A percentile compares a stretch with the other conserved stretches of the same genome.
Evolutionary conservation across 2,113 vertebrate species (phyloP).

Genomic region (Tenrec ecaudatus): DNA sequence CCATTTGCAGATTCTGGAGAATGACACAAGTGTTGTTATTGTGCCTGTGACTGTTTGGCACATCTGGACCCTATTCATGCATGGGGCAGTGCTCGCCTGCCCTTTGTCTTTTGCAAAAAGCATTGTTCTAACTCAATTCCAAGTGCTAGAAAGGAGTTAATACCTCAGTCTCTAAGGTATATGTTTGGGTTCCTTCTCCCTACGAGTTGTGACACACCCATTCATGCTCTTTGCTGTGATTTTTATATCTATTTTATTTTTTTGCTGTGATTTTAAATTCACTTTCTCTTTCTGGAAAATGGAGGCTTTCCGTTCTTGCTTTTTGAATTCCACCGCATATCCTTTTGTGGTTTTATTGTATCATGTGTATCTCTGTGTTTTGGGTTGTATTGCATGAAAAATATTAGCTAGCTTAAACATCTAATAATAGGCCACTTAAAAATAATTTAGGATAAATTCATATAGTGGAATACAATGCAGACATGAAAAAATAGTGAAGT

Average conservation of each 20-base stretch:
- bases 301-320: conserved; percentile 7
- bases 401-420: conserved; percentile 16
- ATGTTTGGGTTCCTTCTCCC: neutral
- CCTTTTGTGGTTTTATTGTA: conserved; percentile 29
- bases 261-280: conserved; percentile 16
- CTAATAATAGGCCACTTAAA: neutral
- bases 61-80: conserved; percentile 42
- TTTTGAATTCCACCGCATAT: neutral
- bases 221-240: neutral
- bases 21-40: conserved; percentile 37
- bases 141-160: neutral
- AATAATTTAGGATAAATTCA: conserved; percentile 11
- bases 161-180: neutral
- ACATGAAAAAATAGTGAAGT: conserved; percentile 4
- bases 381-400: conserved; percentile 7
- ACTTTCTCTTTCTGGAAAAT: conserved; percentile 24
- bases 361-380: conserved; percentile 29
- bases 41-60: conserved; percentile 14
- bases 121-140: conserved; percentile 26
- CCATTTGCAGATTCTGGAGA: neutral
- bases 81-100: neutral
- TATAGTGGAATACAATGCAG: conserved; percentile 23
- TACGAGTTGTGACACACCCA: neutral
- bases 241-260: no score
- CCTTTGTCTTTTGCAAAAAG: conserved; percentile 50